Evolutionary conservation across 2,113 vertebrate species (phyloP).

Genomic region (Passerina amoena): DNA sequence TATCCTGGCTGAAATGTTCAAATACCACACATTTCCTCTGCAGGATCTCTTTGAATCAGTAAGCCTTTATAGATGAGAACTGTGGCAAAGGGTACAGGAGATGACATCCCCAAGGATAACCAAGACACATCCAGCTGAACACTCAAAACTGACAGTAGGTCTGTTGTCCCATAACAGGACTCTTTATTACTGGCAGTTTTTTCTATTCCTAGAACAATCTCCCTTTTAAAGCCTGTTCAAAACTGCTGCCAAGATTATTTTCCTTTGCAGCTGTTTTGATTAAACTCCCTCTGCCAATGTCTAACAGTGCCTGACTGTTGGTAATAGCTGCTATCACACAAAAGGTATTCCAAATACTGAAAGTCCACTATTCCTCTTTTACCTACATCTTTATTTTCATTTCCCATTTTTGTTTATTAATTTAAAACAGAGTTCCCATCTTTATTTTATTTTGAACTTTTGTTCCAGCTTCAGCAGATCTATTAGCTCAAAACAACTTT

Average conservation of each 20-base stretch:
- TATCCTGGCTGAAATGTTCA: background rate
- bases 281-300: background rate
- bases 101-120: background rate
- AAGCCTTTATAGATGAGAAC: background rate
- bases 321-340: background rate
- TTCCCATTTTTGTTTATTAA: background rate
- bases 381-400: background rate
- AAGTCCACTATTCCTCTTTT: background rate
- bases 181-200: background rate
- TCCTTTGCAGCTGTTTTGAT: constrained; percentile 47
- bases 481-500: background rate
- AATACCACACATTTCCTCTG: background rate
- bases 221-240: background rate
- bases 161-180: background rate
- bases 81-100: constrained; percentile 5
- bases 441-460: background rate
- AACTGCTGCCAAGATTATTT: constrained; percentile 36
- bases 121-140: background rate
- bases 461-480: background rate
- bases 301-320: constrained; percentile 8
- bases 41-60: background rate
- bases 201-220: background rate
- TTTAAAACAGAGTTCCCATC: background rate
- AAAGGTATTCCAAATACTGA: background rate
- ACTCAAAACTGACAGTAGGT: background rate